Base-by-base conservation (phyloP, 2,797 vertebrate genomes). In the Catostomus latipinnis region DNA sequence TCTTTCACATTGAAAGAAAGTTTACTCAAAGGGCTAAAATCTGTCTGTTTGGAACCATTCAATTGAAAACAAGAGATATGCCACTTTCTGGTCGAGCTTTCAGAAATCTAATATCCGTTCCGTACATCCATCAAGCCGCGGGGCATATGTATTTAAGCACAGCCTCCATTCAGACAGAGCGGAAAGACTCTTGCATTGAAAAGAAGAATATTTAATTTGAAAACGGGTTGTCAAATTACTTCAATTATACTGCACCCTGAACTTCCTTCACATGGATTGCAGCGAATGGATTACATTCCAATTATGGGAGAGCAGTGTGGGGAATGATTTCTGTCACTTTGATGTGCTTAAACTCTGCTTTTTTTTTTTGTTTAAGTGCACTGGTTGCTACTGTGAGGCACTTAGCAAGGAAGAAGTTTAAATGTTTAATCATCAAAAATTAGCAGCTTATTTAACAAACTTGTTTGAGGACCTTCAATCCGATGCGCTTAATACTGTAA, bases 91-190 rank as follows among this genome's bases (percentile, higher is more conserved):
- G 86, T 58, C 85, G 83, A 89, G 88, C 84, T 88, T 86, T 90
- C 91, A 87, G 84, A 91, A 92, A 92, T 90, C 88, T 93, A 92
- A 93, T 92, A 91, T 92, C 87, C 89, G 85, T 89, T 67, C 46
- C 88, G 82, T 83, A 84, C 88, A 91, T 91, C 88, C 87, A 91
- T 93, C 90, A 90, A 75, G 82, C 88, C 85, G 80, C 50, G 22
- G 69, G 83, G 85, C 86, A 81, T 84, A 90, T 81, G 84, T 88
- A 89, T 86, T 88, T 87, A 90, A 89, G 88, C 48, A 9, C 78
- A 82, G 78, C 83, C 85, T 85, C 87, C 82, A 67, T 86, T 86
- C 83, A 78, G 48, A 62, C 76, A 81, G 78, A 79, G 50, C 75
- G 76, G 54, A 82, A 81, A 82, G 86, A 79, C 78, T 79, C 70